A percentile compares a stretch with the other conserved stretches of the same genome.
Evolutionary conservation across 2,888 invertebrate genomes (phyloP).

Genomic region (Drosophila mayaguana): DNA sequence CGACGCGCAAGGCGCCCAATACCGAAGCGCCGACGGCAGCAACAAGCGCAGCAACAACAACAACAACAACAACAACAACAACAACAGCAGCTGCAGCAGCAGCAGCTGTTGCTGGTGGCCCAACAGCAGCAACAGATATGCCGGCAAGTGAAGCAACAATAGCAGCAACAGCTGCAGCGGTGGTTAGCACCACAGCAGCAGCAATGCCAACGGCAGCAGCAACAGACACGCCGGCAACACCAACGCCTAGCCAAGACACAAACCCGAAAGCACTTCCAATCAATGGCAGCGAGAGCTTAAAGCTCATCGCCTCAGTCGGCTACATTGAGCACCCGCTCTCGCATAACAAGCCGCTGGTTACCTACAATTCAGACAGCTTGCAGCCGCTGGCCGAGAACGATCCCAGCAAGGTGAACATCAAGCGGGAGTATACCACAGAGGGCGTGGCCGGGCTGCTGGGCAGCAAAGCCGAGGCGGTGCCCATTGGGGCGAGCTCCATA

Average conservation of each 20-base stretch:
- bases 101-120: slow-evolving; percentile 15
- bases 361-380: slow-evolving; percentile 60
- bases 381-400: slow-evolving; percentile 68
- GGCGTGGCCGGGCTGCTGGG: slow-evolving; percentile 17
- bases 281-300: slow-evolving; percentile 76
- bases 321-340: slow-evolving; percentile 59
- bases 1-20: slow-evolving; percentile 71
- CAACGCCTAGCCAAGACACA: slow-evolving; percentile 60
- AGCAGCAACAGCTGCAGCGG: slow-evolving; percentile 18
- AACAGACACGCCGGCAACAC: slow-evolving; percentile 33
- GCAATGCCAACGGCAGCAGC: slow-evolving; percentile 25
- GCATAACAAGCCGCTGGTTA: slow-evolving; percentile 51
- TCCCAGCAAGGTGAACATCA: slow-evolving; percentile 82
- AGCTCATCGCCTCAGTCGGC: slow-evolving; percentile 79
- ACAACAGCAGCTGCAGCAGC: slow-evolving; percentile 24
- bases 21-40: slow-evolving; percentile 53
- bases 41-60: slow-evolving; percentile 13
- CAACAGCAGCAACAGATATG: slow-evolving; percentile 30
- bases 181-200: slow-evolving; percentile 22
- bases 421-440: slow-evolving; percentile 81
- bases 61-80: slow-evolving; percentile 23
- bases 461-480: slow-evolving; percentile 9
- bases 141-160: slow-evolving; percentile 27
- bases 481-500: slow-evolving; percentile 14
- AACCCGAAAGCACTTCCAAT: slow-evolving; percentile 65